Conservation (phyloP, 2,888 invertebrate genomes). For the Erebia epiphron region DNA sequence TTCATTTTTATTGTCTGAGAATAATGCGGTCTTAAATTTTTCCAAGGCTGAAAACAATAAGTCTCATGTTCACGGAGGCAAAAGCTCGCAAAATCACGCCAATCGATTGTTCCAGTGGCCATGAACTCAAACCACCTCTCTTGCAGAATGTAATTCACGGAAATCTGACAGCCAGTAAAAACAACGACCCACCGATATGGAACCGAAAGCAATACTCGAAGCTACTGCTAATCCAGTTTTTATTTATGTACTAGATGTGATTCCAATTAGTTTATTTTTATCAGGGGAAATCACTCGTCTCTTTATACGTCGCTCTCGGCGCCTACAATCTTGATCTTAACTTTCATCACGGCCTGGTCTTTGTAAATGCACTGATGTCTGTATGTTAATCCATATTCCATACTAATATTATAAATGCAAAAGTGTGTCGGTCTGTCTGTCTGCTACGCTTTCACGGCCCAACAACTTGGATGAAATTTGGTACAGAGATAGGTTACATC, state of each 20-base stretch:
- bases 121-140: slow-evolving; percentile 67
- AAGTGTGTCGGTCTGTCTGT: too few species aligned
- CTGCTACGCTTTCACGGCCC: too few species aligned
- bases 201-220: slow-evolving; percentile 33
- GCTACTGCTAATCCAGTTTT: slow-evolving; percentile 21
- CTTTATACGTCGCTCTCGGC: slow-evolving; percentile 7
- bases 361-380: not conserved
- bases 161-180: slow-evolving; percentile 47
- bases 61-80: slow-evolving; percentile 41
- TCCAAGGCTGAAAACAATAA: slow-evolving; percentile 40
- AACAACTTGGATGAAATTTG: too few species aligned
- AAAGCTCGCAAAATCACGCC: slow-evolving; percentile 55
- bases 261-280: slow-evolving; percentile 21
- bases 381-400: too few species aligned
- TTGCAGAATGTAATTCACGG: slow-evolving; percentile 50
- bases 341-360: slow-evolving; percentile 4
- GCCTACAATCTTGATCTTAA: slow-evolving; percentile 20
- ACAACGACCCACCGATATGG: slow-evolving; percentile 33
- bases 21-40: slow-evolving; percentile 5
- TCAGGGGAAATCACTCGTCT: slow-evolving; percentile 21
- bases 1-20: not conserved
- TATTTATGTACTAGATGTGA: slow-evolving; percentile 13
- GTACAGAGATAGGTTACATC: too few species aligned
- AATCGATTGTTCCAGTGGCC: slow-evolving; percentile 75
- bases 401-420: too few species aligned